Percentiles rank a stretch among this genome's conserved stretches.
Evolutionary conservation across 2,797 vertebrate genomes (phyloP).

Genomic region (Eulemur albifrons): DNA sequence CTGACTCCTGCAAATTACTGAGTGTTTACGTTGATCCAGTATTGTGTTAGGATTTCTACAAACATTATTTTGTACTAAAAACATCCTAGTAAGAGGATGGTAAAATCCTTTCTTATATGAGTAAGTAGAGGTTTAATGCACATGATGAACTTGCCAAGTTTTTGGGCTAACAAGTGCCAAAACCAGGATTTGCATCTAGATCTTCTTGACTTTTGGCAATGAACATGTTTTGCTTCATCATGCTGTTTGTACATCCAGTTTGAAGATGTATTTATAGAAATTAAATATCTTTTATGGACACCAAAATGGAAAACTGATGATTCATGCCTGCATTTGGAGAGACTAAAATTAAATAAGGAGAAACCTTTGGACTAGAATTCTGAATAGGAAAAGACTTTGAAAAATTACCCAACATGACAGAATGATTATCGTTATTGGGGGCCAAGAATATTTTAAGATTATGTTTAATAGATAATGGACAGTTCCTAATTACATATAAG

Average conservation of each 20-base stretch:
- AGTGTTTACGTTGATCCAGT: neutral
- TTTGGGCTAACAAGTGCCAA: neutral
- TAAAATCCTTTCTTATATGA: neutral
- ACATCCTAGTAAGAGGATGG: neutral
- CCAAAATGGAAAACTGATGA: neutral
- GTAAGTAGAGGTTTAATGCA: neutral
- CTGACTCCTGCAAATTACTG: neutral
- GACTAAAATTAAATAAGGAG: slow-evolving; percentile 5
- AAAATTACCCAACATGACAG: neutral
- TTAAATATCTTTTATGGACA: neutral
- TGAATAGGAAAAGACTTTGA: neutral
- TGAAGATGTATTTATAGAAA: slow-evolving; percentile 8
- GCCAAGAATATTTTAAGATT: neutral
- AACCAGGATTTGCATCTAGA: neutral
- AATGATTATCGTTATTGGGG: neutral
- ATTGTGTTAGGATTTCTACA: neutral
- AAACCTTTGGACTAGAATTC: neutral
- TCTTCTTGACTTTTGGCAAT: slow-evolving; percentile 21
- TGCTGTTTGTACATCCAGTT: neutral
- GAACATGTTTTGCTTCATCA: neutral
- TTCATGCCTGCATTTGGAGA: neutral
- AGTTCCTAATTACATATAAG: neutral
- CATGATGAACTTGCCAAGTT: neutral
- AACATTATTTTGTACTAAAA: neutral
- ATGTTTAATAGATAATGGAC: neutral